A percentile compares a stretch with the other conserved stretches of the same genome.
Evolutionary conservation across 2,888 invertebrate genomes (phyloP).

Genomic region (Meliscaeva auricollis): DNA sequence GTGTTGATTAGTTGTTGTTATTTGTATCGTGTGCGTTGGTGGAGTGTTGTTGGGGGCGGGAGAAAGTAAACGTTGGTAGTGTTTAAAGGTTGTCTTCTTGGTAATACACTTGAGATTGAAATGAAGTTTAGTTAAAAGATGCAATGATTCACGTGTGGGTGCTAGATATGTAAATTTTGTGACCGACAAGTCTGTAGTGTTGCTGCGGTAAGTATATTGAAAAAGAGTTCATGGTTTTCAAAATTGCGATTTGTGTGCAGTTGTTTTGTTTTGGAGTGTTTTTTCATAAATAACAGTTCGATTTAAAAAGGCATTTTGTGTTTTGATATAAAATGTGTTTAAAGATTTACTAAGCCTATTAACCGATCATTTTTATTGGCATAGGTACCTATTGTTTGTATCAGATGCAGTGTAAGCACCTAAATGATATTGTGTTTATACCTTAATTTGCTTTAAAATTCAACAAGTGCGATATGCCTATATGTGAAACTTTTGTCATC

Average conservation of each 20-base stretch:
- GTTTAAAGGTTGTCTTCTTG: conserved; percentile 23
- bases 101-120: conserved; percentile 45
- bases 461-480: neutral
- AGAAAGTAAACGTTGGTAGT: conserved; percentile 56
- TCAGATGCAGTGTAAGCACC: too few relatives aligned
- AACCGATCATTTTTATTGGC: too few relatives aligned
- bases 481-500: too few relatives aligned
- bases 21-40: conserved; percentile 31
- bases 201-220: conserved; percentile 29
- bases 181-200: neutral
- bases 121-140: conserved; percentile 41
- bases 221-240: conserved; percentile 28
- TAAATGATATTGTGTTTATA: too few relatives aligned
- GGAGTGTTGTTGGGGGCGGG: conserved; percentile 61
- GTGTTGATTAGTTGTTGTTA: conserved; percentile 1
- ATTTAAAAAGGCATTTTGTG: too few relatives aligned
- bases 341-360: too few relatives aligned
- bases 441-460: too few relatives aligned
- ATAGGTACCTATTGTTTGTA: too few relatives aligned
- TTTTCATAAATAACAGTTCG: too few relatives aligned
- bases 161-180: conserved; percentile 59
- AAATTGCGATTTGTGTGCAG: neutral
- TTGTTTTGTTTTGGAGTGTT: conserved; percentile 31
- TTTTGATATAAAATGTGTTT: too few relatives aligned
- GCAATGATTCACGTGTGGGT: conserved; percentile 69